These are phyloP conservation scores for Melanotaenia maccullochi DNA, from an alignment of 2,797 vertebrate species.

Conservation along the genomic window DNA sequence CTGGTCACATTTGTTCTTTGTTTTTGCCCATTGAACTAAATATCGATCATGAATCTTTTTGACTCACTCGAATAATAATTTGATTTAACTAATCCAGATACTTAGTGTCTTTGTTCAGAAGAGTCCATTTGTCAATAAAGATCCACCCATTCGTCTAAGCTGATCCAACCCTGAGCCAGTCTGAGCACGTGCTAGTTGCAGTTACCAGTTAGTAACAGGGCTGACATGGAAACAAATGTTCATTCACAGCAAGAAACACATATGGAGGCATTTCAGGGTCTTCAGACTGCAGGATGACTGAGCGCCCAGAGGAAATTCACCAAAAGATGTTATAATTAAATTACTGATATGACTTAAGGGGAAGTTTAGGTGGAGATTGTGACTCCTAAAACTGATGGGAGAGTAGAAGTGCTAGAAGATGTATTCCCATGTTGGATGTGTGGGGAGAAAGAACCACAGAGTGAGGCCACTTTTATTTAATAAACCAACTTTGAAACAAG, in stretches of 20 bases:
- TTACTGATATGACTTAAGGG: neutral
- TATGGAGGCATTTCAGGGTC: neutral
- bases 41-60: neutral
- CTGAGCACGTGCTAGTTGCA: neutral
- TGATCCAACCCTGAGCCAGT: neutral
- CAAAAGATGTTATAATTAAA: neutral
- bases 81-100: neutral
- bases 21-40: neutral
- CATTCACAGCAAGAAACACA: neutral
- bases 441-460: neutral
- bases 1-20: neutral
- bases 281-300: neutral
- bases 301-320: neutral
- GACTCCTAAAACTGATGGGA: no score
- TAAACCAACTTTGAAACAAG: neutral
- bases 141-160: neutral
- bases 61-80: neutral
- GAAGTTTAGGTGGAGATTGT: neutral
- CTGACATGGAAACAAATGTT: neutral
- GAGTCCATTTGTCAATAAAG: neutral
- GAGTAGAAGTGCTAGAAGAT: no score
- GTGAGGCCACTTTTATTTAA: neutral
- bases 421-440: no score
- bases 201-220: neutral
- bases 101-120: neutral